Conservation (phyloP, 1,140 invertebrate genomes). For the Caenorhabditis elegans region DNA sequence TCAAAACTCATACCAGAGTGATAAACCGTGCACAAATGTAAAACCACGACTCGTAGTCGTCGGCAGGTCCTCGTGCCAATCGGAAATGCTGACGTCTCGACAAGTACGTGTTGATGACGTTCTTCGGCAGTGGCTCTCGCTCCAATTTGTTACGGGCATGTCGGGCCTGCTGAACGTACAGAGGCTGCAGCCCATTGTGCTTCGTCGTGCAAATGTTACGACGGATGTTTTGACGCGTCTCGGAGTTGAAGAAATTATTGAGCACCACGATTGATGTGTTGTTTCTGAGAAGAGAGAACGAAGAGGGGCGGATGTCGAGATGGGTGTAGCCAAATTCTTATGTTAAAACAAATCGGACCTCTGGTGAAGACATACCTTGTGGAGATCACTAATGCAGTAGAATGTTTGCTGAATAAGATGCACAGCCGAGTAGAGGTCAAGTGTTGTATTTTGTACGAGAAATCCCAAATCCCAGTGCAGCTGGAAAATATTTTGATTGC, state of each 20-base stretch:
- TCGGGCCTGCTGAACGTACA: too few relatives aligned
- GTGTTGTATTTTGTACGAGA: too few relatives aligned
- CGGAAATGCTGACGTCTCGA: slow-evolving; percentile 6
- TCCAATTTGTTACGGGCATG: too few relatives aligned
- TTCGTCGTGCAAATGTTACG: too few relatives aligned
- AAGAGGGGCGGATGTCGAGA: neutral
- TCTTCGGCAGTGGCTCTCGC: neutral
- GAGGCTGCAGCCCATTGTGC: too few relatives aligned
- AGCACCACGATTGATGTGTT: too few relatives aligned
- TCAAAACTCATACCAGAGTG: neutral
- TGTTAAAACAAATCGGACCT: too few relatives aligned
- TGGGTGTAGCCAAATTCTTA: neutral
- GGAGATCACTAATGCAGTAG: neutral
- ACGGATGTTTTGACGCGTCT: too few relatives aligned
- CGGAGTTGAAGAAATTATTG: neutral
- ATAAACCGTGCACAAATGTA: neutral
- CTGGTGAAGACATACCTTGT: neutral
- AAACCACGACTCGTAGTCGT: slow-evolving; percentile 19
- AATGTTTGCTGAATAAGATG: slow-evolving; percentile 9
- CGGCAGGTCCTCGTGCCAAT: neutral
- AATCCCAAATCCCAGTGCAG: too few relatives aligned
- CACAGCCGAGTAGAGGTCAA: too few relatives aligned
- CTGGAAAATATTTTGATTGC: too few relatives aligned
- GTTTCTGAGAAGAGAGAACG: too few relatives aligned
- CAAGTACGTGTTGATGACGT: neutral